Evolutionary conservation across 2,888 invertebrate genomes (phyloP), one percentile per base, ranked within the genome.

Genomic region (Theretra japonica): DNA sequence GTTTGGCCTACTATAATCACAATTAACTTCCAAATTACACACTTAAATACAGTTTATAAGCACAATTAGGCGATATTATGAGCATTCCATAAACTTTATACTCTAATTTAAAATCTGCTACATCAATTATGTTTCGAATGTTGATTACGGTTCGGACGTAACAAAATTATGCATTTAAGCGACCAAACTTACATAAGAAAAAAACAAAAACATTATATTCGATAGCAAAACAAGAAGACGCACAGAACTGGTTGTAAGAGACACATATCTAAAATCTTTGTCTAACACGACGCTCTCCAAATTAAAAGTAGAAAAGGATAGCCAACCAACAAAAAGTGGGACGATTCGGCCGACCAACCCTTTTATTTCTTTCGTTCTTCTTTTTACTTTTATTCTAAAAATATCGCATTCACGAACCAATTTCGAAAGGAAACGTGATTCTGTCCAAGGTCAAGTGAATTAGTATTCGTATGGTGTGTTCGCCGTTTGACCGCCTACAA

Each of bases 391-490:
- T 93, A 89, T 93, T 93, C 90, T 91, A 90, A 93, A 94, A 93
- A 94, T 93, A 94, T 91, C 90, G 90, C 90, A 91, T 93, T 92
- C 93, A 90, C 93, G 89, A 90, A 90, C 92, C 93, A 92, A 94
- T 94, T 94, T 94, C 88, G 93, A 94, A 94, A 94, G 92, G 94
- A 94, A 94, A 94, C 94, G 93, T 92, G 94, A 92, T 91, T 91
- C 87, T 85, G 87, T 85, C 86, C 92, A 94, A 94, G 94, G 94
- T 93, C 91, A 89, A 84, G 83, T 80, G 86, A 90, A 93, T 94
- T 94, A 94, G 94, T 94, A 93, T 93, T 90, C 92, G 89, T 86
- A 85, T 86, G 87, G 88, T 87, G 92, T 88, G 89, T 89, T 92
- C 87, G 87, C 86, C 85, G 89, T 89, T 91, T 89, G 93, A 90